Evolutionary conservation across 2,113 vertebrate species (phyloP).

Genomic region (Ancistrus triradiatus): DNA sequence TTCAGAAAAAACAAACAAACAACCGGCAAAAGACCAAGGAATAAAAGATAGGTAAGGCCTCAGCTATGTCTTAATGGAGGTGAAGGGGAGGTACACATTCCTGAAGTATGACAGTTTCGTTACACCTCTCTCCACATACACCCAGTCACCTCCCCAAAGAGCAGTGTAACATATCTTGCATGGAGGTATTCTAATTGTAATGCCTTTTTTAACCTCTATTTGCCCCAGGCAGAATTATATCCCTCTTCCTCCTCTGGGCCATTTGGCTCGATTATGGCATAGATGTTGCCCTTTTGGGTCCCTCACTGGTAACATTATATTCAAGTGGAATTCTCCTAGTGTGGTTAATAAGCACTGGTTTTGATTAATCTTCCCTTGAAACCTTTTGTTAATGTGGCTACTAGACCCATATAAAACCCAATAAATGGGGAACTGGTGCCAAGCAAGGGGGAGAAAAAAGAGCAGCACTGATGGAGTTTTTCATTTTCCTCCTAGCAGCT

Average conservation of each 20-base stretch:
- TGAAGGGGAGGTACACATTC: constrained; percentile 55
- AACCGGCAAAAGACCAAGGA: neutral
- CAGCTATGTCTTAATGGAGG: constrained; percentile 33
- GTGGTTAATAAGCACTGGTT: constrained; percentile 74
- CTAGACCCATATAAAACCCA: constrained; percentile 71
- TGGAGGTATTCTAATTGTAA: constrained; percentile 48
- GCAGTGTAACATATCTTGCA: constrained; percentile 48
- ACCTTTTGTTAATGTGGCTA: constrained; percentile 70
- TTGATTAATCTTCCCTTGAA: constrained; percentile 72
- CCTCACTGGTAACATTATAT: constrained; percentile 59
- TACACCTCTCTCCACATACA: constrained; percentile 57
- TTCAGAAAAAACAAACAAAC: too few species aligned
- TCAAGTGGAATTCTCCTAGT: constrained; percentile 60
- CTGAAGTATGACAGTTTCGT: constrained; percentile 61
- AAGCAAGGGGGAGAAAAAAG: constrained; percentile 56
- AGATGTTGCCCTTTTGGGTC: constrained; percentile 63
- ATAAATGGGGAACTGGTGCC: constrained; percentile 67
- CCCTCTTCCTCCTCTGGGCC: constrained; percentile 49
- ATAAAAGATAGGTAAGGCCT: neutral
- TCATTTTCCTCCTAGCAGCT: constrained; percentile 65
- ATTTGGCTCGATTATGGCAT: constrained; percentile 60
- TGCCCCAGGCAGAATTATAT: constrained; percentile 50
- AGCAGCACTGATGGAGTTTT: constrained; percentile 57
- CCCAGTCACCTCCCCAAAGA: constrained; percentile 58
- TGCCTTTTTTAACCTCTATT: constrained; percentile 31